Evolutionary conservation across 2,113 vertebrate species (phyloP).

Genomic region (Pluvianellus socialis): DNA sequence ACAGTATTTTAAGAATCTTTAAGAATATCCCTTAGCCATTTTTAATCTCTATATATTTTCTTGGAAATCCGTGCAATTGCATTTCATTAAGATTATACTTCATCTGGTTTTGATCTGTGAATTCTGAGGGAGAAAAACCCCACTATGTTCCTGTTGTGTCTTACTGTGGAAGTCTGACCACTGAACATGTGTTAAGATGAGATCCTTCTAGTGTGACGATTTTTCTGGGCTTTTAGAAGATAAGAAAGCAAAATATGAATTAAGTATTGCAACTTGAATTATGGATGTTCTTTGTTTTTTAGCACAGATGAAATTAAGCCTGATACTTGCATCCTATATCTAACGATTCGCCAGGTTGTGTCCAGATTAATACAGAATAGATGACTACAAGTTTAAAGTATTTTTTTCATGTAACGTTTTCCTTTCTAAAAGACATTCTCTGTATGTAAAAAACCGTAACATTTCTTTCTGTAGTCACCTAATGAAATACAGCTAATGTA

Average conservation of each 20-base stretch:
- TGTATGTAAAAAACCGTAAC: neutral
- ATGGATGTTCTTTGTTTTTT: neutral
- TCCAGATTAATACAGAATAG: neutral
- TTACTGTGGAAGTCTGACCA: neutral
- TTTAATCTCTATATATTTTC: neutral
- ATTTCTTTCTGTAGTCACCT: neutral
- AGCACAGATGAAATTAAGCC: neutral
- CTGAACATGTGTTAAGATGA: neutral
- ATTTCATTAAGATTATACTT: neutral
- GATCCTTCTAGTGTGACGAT: neutral
- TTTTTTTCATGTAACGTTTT: neutral
- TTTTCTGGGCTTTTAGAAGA: neutral
- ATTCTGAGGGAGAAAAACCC: neutral
- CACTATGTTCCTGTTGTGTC: neutral
- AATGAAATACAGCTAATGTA: neutral
- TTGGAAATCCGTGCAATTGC: neutral
- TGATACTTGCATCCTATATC: accelerated
- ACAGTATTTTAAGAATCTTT: neutral
- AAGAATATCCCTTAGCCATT: neutral
- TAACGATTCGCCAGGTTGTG: neutral
- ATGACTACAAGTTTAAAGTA: neutral
- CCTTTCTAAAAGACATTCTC: neutral
- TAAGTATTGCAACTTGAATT: neutral
- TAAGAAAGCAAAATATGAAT: neutral
- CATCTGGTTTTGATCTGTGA: neutral